Conservation (phyloP, 1,140 invertebrate genomes). For the Drosophila athabasca region DNA sequence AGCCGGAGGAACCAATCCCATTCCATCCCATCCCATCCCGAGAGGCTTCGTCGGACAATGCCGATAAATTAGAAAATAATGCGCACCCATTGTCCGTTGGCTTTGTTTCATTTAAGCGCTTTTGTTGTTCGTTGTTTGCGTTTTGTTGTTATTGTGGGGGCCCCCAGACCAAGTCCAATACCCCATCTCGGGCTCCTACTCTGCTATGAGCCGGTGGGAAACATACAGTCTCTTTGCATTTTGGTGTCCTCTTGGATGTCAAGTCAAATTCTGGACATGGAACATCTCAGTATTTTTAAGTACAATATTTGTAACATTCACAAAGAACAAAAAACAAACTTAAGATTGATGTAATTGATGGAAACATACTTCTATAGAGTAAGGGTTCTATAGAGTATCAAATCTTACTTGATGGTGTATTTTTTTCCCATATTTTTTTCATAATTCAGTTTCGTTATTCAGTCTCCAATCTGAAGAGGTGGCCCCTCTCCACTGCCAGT, state of each 20-base stretch:
- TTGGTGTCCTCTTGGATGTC: conserved; percentile 9
- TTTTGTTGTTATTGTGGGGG: conserved; percentile 51
- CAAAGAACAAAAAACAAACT: too few species aligned
- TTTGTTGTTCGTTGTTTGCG: conserved; percentile 64
- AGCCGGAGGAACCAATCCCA: conserved; percentile 46
- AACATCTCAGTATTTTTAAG: background rate
- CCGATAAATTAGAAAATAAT: conserved; percentile 82
- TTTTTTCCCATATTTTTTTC: conserved; percentile 1
- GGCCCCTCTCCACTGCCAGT: conserved; percentile 25
- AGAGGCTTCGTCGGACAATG: conserved; percentile 66
- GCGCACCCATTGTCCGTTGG: conserved; percentile 75
- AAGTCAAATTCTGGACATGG: too few species aligned
- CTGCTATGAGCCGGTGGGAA: conserved; percentile 35
- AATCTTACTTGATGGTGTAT: background rate
- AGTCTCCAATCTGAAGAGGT: conserved; percentile 46
- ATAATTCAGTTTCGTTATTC: conserved; percentile 25
- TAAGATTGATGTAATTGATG: too few species aligned
- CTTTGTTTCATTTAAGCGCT: conserved; percentile 82
- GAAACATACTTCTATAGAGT: background rate
- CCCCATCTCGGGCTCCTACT: conserved; percentile 22
- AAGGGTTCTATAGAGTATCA: conserved; percentile 38
- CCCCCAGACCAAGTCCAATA: background rate
- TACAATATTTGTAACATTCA: too few species aligned
- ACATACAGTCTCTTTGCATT: background rate
- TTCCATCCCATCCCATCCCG: conserved; percentile 29